A percentile compares a stretch with the other conserved stretches of the same genome.
Evolutionary conservation across 2,888 invertebrate genomes (phyloP).

Genomic region (Luperina testacea): DNA sequence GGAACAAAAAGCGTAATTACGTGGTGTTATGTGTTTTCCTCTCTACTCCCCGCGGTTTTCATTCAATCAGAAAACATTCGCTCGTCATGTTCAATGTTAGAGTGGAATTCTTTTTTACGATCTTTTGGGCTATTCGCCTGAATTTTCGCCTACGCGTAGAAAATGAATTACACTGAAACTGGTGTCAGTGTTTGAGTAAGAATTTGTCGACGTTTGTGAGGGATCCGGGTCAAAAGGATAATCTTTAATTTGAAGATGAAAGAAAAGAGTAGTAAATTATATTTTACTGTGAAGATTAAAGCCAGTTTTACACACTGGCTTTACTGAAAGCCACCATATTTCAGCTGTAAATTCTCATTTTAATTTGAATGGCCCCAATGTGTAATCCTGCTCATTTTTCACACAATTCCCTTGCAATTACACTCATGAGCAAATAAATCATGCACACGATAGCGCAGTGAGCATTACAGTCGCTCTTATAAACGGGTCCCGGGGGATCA

Average conservation of each 20-base stretch:
- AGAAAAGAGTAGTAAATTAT: background rate
- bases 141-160: conserved; percentile 37
- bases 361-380: background rate
- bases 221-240: conserved; percentile 28
- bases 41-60: conserved; percentile 60
- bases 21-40: conserved; percentile 63
- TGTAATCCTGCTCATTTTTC: conserved; percentile 14
- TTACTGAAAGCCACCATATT: background rate
- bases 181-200: conserved; percentile 35
- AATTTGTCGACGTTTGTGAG: conserved; percentile 32
- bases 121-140: conserved; percentile 38
- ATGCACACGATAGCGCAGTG: conserved; percentile 39
- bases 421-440: conserved; percentile 53
- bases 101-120: conserved; percentile 58
- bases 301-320: no score
- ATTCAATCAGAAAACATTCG: conserved; percentile 65
- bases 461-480: conserved; percentile 36
- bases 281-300: background rate
- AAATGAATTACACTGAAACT: conserved; percentile 49
- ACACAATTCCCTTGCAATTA: conserved; percentile 13
- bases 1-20: conserved; percentile 67
- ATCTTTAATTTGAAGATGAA: conserved; percentile 19
- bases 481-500: conserved; percentile 52
- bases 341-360: conserved; percentile 1
- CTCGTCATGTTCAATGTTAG: conserved; percentile 59